These are phyloP conservation scores for Turdus rufiventris DNA, from an alignment of 2,113 vertebrate species.

Conservation along the genomic window DNA sequence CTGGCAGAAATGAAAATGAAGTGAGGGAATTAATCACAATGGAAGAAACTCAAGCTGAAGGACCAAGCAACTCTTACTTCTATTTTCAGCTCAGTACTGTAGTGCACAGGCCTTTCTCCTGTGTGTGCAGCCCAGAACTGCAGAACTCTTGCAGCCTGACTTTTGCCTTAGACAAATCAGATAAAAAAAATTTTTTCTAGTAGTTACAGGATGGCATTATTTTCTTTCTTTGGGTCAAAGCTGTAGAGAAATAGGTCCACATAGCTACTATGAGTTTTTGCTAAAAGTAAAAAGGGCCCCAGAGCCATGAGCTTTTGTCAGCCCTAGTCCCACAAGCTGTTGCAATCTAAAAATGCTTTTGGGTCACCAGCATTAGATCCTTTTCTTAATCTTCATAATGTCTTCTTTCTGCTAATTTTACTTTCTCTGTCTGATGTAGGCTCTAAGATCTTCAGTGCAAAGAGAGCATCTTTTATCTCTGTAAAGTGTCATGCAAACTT, in stretches of 20 bases:
- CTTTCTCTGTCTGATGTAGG: not conserved
- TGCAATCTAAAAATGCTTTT: conserved; percentile 27
- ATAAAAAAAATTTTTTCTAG: not conserved
- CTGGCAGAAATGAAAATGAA: not conserved
- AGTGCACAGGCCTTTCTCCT: not conserved
- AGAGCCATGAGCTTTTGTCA: not conserved
- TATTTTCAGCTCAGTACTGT: not conserved
- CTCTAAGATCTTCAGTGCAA: conserved; percentile 31
- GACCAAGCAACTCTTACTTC: not conserved
- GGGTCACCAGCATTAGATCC: not conserved
- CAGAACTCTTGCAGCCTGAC: not conserved
- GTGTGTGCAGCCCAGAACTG: not conserved
- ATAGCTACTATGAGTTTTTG: not conserved
- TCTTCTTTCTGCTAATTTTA: not conserved
- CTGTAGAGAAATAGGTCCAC: not conserved
- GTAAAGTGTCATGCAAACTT: not conserved
- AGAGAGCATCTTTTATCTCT: conserved; percentile 32
- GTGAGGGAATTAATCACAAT: not conserved
- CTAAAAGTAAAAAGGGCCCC: not conserved
- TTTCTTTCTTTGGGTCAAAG: not conserved
- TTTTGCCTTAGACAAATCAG: not conserved
- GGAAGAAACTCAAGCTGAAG: not conserved
- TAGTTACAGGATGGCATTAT: not conserved
- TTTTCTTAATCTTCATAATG: not conserved
- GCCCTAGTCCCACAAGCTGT: not conserved